These are phyloP conservation scores for Lepidurus apus DNA, from an alignment of 1,140 invertebrate genomes.

Conservation along the genomic window DNA sequence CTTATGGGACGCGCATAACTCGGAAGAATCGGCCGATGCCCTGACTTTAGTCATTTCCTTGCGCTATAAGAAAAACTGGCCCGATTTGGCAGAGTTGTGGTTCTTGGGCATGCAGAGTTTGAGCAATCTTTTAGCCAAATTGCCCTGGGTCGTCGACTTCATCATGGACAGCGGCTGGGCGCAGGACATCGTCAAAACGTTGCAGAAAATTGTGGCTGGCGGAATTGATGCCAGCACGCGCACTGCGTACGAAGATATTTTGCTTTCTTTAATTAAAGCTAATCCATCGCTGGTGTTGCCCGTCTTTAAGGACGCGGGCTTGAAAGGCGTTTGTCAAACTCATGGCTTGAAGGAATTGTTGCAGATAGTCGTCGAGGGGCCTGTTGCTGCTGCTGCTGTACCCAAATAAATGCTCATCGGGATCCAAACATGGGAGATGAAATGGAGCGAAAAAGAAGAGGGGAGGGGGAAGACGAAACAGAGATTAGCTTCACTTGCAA, in stretches of 20 bases:
- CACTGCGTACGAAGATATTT: conserved; percentile 81
- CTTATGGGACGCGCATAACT: conserved; percentile 84
- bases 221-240: conserved; percentile 73
- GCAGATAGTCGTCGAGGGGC: conserved; percentile 72
- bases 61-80: conserved; percentile 78
- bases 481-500: background rate
- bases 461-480: background rate
- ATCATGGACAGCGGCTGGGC: conserved; percentile 87
- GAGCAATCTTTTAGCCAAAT: conserved; percentile 65
- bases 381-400: background rate
- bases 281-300: conserved; percentile 60
- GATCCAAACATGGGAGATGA: background rate
- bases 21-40: conserved; percentile 67
- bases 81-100: conserved; percentile 84
- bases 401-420: conserved; percentile 1
- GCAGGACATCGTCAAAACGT: conserved; percentile 68
- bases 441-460: background rate
- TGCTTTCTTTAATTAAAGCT: conserved; percentile 74
- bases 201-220: conserved; percentile 73
- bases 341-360: conserved; percentile 82
- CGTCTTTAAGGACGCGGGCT: conserved; percentile 76
- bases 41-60: conserved; percentile 67
- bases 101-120: conserved; percentile 90
- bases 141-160: conserved; percentile 86
- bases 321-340: conserved; percentile 69